Conservation (phyloP, 1,140 invertebrate species). For the Sycobia sp. region DNA sequence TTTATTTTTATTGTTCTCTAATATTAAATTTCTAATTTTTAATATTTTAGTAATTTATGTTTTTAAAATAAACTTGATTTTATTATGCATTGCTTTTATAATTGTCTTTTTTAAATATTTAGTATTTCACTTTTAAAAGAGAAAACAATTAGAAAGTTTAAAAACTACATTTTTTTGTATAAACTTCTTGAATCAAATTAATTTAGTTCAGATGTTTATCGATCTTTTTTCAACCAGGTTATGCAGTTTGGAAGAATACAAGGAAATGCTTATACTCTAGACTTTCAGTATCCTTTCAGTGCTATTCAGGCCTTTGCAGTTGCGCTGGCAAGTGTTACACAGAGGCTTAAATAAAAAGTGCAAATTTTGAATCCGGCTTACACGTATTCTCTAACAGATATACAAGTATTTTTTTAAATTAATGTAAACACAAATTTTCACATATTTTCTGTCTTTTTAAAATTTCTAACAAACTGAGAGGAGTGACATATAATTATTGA, state of each 20-base stretch:
- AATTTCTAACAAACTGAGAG: slow-evolving; percentile 11
- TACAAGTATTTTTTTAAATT: slow-evolving; percentile 31
- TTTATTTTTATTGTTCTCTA: too few relatives aligned
- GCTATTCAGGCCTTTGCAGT: slow-evolving; percentile 98
- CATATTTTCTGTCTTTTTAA: slow-evolving; percentile 8
- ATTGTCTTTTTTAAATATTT: not conserved
- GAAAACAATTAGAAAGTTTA: slow-evolving; percentile 25
- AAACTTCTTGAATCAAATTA: not conserved
- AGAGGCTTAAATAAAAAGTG: slow-evolving; percentile 86
- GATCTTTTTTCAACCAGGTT: slow-evolving; percentile 68
- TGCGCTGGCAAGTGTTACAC: slow-evolving; percentile 97
- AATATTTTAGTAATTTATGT: too few relatives aligned
- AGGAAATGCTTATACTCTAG: slow-evolving; percentile 96
- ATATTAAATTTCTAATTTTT: too few relatives aligned
- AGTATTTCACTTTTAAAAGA: not conserved
- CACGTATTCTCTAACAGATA: slow-evolving; percentile 9
- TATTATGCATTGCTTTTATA: not conserved
- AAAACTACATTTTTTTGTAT: slow-evolving; percentile 33
- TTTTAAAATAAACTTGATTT: not conserved
- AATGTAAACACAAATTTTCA: slow-evolving; percentile 11
- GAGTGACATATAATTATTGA: too few relatives aligned
- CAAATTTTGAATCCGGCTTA: slow-evolving; percentile 17
- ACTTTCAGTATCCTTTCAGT: slow-evolving; percentile 99
- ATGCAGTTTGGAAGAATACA: slow-evolving; percentile 99
- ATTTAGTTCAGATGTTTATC: not conserved